Percentiles rank a stretch among this genome's conserved stretches.
Conservation (phyloP, 1,140 invertebrate genomes). For the Diorhabda carinulata region DNA sequence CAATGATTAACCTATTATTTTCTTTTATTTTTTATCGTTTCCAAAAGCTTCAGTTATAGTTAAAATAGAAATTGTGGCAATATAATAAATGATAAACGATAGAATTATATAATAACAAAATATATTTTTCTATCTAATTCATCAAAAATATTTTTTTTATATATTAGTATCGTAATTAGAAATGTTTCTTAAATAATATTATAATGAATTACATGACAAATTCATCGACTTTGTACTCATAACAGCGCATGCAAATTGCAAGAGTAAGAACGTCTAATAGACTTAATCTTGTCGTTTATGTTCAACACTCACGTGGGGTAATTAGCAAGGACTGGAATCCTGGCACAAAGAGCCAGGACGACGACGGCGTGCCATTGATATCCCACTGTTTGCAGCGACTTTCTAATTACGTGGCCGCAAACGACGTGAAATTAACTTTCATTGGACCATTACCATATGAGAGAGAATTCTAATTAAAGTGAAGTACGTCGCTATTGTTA, state of each 20-base stretch:
- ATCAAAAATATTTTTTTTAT: too few relatives aligned
- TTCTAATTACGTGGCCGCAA: conserved; percentile 48
- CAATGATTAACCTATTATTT: too few relatives aligned
- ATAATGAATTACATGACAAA: too few relatives aligned
- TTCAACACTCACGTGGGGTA: conserved; percentile 46
- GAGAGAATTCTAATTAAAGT: conserved; percentile 48
- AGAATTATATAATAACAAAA: too few relatives aligned
- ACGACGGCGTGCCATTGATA: conserved; percentile 43
- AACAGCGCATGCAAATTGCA: conserved; percentile 44
- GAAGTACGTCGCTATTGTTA: conserved; percentile 41
- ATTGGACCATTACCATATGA: conserved; percentile 49
- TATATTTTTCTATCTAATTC: too few relatives aligned
- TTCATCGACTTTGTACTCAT: conserved; percentile 3
- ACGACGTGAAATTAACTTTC: conserved; percentile 48
- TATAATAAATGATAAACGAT: too few relatives aligned
- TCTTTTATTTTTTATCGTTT: too few relatives aligned
- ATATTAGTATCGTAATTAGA: too few relatives aligned
- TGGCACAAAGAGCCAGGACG: conserved; percentile 35
- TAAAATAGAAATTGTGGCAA: too few relatives aligned
- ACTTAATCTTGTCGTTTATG: conserved; percentile 48
- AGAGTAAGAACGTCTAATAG: conserved; percentile 46
- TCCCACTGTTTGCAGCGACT: conserved; percentile 37
- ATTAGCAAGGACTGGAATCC: conserved; percentile 44
- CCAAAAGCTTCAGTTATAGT: too few relatives aligned
- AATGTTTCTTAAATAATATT: too few relatives aligned